A percentile compares a stretch with the other conserved stretches of the same genome.
Evolutionary conservation across 2,113 vertebrate species (phyloP).

Genomic region (Thalassarche chlororhynchos): DNA sequence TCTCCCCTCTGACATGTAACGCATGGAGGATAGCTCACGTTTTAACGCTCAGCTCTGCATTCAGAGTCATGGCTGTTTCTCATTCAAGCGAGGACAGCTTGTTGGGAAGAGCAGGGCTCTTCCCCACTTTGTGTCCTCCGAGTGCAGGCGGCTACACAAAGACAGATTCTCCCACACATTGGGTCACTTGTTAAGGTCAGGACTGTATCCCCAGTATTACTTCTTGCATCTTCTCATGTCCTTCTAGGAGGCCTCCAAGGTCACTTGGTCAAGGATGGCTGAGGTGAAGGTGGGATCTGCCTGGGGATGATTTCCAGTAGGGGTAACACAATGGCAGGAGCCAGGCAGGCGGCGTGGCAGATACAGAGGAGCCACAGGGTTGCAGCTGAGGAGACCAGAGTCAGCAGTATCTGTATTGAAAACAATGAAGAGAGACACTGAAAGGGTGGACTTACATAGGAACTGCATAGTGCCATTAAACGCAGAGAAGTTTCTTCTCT

Average conservation of each 20-base stretch:
- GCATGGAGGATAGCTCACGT: neutral
- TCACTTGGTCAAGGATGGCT: neutral
- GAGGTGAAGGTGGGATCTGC: neutral
- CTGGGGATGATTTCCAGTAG: neutral
- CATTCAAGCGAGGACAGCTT: neutral
- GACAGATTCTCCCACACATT: neutral
- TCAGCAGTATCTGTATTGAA: neutral
- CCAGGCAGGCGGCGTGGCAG: neutral
- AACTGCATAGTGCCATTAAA: neutral
- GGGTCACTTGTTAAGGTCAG: neutral
- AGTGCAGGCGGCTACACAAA: fast-evolving
- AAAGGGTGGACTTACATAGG: neutral
- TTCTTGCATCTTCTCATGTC: neutral
- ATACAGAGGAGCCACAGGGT: neutral
- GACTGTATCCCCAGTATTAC: neutral
- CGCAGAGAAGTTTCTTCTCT: neutral
- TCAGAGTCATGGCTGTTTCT: neutral
- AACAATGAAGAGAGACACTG: neutral
- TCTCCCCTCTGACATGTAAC: neutral
- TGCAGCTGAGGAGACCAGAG: neutral
- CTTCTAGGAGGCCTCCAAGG: neutral
- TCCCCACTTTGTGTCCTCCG: neutral
- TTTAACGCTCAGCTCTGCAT: neutral
- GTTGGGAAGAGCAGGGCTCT: neutral
- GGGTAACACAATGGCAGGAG: neutral